Percentiles rank a stretch among this genome's conserved stretches.
These are phyloP conservation scores for Lamellibrachia satsuma DNA, from an alignment of 2,888 invertebrate species.

Conservation along the genomic window DNA sequence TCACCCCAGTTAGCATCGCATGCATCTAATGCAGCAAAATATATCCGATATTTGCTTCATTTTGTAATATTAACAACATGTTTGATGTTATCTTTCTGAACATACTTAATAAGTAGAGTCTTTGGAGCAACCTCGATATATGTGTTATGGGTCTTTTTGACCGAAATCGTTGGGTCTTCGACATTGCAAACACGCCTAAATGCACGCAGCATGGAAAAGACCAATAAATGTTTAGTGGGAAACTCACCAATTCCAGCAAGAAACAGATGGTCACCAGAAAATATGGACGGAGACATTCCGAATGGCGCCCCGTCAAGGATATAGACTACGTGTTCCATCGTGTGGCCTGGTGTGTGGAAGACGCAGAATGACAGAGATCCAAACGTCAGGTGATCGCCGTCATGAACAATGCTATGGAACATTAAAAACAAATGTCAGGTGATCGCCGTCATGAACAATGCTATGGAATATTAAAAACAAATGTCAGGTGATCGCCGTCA, in stretches of 20 bases:
- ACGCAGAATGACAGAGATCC: conserved; percentile 55
- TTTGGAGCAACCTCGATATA: no score
- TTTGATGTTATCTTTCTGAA: no score
- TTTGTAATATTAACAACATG: no score
- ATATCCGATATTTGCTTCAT: no score
- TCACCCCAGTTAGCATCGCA: no score
- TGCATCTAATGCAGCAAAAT: no score
- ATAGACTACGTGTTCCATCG: conserved; percentile 60
- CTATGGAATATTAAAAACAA: conserved; percentile 23
- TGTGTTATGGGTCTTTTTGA: no score
- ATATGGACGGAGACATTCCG: conserved; percentile 54
- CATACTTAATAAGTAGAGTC: no score
- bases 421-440: conserved; percentile 48
- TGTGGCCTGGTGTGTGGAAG: conserved; percentile 59
- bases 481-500: not conserved
- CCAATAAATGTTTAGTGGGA: not conserved
- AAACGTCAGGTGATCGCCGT: conserved; percentile 53
- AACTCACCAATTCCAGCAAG: conserved; percentile 59
- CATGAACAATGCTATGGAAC: conserved; percentile 44
- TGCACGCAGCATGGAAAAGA: no score
- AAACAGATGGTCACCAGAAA: conserved; percentile 63
- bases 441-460: conserved; percentile 45
- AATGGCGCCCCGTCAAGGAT: conserved; percentile 54
- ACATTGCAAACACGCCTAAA: no score
- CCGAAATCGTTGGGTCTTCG: no score